These are phyloP conservation scores for Cephus cinctus DNA, from an alignment of 1,140 invertebrate species.

Conservation along the genomic window DNA sequence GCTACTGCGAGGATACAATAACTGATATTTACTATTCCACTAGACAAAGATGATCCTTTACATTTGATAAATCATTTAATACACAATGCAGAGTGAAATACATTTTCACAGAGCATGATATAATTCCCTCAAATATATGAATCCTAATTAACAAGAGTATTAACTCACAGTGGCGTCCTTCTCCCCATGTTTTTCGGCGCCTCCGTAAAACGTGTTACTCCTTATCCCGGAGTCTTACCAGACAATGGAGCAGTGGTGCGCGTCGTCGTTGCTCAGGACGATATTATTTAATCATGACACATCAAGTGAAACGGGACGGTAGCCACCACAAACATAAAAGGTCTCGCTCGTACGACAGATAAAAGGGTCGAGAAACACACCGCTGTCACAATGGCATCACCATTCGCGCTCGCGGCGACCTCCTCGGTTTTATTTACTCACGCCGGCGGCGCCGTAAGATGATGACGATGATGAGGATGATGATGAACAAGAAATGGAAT, in stretches of 20 bases:
- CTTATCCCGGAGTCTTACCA: slow-evolving; percentile 18
- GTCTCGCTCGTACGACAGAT: no score
- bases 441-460: no score
- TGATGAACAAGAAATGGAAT: background rate
- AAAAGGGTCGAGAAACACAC: slow-evolving; percentile 8
- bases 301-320: slow-evolving; percentile 3
- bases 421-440: slow-evolving; percentile 2
- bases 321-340: slow-evolving; percentile 14
- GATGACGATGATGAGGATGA: no score
- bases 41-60: no score
- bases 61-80: no score
- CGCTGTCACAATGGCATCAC: slow-evolving; percentile 21
- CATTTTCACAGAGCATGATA: no score
- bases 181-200: slow-evolving; percentile 34
- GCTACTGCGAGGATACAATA: no score
- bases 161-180: slow-evolving; percentile 40
- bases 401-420: slow-evolving; percentile 7
- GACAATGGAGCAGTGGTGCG: no score
- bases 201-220: slow-evolving; percentile 19
- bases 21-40: no score
- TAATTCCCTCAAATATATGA: no score
- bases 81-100: no score
- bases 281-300: background rate
- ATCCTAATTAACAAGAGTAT: no score
- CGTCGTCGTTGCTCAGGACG: background rate